Percentiles rank a stretch among this genome's conserved stretches.
Conservation (phyloP, 1,140 invertebrate species). For the Telenomus remus region DNA sequence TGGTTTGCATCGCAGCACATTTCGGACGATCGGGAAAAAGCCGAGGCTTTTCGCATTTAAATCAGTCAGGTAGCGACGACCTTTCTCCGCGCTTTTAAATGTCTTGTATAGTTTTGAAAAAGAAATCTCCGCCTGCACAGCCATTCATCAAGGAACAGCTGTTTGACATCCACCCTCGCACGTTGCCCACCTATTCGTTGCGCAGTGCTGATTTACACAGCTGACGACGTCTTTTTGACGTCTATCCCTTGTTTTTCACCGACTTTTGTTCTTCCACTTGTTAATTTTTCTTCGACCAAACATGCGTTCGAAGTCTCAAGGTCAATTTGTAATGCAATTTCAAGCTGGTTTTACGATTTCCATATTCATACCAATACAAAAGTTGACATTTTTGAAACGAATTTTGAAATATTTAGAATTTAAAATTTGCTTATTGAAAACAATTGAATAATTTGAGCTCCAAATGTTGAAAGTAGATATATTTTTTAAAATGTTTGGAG, state of each 20-base stretch:
- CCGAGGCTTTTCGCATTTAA: conserved; percentile 7
- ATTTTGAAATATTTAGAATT: too few species aligned
- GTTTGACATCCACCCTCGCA: conserved; percentile 42
- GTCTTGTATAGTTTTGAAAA: conserved; percentile 14
- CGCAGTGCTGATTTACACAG: conserved; percentile 26
- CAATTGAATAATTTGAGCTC: too few species aligned
- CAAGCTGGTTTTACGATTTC: too few species aligned
- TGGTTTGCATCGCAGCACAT: too few species aligned
- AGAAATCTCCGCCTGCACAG: conserved; percentile 10
- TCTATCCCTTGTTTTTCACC: conserved; percentile 6
- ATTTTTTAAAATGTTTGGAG: too few species aligned
- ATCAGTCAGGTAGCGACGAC: conserved; percentile 27
- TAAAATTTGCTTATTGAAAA: too few species aligned
- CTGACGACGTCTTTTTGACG: conserved; percentile 37
- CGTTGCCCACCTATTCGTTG: conserved; percentile 30
- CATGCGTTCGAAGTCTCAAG: not conserved
- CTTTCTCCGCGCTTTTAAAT: conserved; percentile 23
- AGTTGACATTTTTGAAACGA: too few species aligned
- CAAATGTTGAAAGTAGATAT: too few species aligned
- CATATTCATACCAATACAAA: too few species aligned
- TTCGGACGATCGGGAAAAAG: not conserved
- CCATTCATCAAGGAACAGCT: conserved; percentile 46
- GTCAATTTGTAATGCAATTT: not conserved
- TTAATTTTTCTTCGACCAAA: not conserved
- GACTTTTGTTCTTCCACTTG: conserved; percentile 15